A percentile compares a stretch with the other conserved stretches of the same genome.
These are phyloP conservation scores for Tarsius wallacei DNA, from an alignment of 2,797 vertebrate genomes.

Conservation along the genomic window DNA sequence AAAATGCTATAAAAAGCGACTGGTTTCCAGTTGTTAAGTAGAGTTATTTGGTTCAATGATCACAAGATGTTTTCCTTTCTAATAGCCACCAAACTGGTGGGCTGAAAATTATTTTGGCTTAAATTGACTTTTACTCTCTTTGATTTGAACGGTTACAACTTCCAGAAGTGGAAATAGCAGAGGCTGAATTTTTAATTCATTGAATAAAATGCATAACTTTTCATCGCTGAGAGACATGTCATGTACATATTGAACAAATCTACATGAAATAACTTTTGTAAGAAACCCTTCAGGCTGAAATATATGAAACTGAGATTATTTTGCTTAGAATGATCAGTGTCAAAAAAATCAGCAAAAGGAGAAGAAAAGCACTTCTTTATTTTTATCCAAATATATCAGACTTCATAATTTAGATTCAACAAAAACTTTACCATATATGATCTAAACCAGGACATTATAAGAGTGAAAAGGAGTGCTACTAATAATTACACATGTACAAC, in stretches of 20 bases:
- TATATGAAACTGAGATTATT: constrained; percentile 54
- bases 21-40: background rate
- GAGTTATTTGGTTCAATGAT: background rate
- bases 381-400: constrained; percentile 87
- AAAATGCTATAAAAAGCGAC: background rate
- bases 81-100: background rate
- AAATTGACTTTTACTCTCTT: constrained; percentile 28
- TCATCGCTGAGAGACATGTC: background rate
- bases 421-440: constrained; percentile 82
- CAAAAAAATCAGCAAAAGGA: constrained; percentile 70
- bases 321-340: constrained; percentile 36
- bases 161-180: constrained; percentile 60
- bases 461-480: constrained; percentile 60
- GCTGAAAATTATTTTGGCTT: constrained; percentile 27
- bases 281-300: constrained; percentile 21
- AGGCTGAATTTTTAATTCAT: constrained; percentile 19
- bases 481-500: constrained; percentile 73
- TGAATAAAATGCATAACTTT: constrained; percentile 64
- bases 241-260: constrained; percentile 53
- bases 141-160: constrained; percentile 44
- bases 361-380: constrained; percentile 86
- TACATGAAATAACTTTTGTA: constrained; percentile 56
- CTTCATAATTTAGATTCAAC: constrained; percentile 81
- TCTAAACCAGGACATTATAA: constrained; percentile 77
- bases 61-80: constrained; percentile 34